Evolutionary conservation across 2,797 vertebrate genomes (phyloP).

Genomic region (Gallinago nigripennis): DNA sequence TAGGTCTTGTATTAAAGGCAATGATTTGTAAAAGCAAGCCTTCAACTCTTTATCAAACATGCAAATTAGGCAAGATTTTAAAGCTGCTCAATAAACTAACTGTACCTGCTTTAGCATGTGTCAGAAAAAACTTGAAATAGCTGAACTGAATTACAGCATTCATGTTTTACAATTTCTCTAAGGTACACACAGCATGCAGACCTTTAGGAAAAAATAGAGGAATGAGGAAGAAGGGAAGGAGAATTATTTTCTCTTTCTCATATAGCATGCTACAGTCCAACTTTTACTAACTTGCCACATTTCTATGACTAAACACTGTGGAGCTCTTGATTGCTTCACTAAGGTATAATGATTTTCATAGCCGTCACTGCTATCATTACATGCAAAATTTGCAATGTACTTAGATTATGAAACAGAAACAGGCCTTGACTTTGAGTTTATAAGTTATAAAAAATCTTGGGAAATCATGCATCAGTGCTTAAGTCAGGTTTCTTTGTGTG

Average conservation of each 20-base stretch:
- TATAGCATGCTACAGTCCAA: not conserved
- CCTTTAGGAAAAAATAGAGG: not conserved
- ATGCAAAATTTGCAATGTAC: not conserved
- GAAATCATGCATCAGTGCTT: not conserved
- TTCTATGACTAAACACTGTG: not conserved
- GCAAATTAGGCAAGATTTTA: not conserved
- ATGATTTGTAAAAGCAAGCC: not conserved
- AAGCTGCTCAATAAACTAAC: not conserved
- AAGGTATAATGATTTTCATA: not conserved
- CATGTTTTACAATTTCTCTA: not conserved
- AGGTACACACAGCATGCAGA: not conserved
- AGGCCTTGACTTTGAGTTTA: not conserved
- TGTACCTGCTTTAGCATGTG: not conserved
- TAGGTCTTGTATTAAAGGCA: not conserved
- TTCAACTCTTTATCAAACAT: not conserved
- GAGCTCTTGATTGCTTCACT: not conserved
- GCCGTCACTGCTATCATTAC: not conserved
- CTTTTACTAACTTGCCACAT: not conserved
- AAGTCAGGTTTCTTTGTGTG: not conserved
- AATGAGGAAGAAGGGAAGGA: not conserved
- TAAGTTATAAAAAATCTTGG: not conserved
- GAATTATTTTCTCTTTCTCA: not conserved
- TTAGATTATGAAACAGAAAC: not conserved
- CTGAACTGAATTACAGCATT: slow-evolving; percentile 8
- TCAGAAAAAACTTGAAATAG: slow-evolving; percentile 22